Percentiles rank a stretch among this genome's conserved stretches.
phyloP scores from a whole-genome alignment of 2,797 vertebrate genomes.

The Moxostoma hubbsi region DNA sequence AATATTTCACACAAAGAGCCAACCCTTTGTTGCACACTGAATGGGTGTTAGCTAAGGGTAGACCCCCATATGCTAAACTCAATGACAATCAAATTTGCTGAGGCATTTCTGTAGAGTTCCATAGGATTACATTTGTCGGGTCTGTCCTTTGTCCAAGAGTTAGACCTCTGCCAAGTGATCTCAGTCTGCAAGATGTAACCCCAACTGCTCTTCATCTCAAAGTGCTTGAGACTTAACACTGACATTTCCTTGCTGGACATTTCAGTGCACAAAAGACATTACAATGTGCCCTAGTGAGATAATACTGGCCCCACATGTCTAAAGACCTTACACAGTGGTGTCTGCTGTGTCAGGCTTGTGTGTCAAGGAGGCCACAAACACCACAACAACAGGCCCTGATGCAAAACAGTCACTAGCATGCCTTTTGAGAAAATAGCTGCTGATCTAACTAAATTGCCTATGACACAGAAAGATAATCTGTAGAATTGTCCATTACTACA shows the following conservation, averaged over 20 bases:
- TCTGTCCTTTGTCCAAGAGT: too few relatives aligned
- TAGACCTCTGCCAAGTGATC: too few relatives aligned
- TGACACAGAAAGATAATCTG: too few relatives aligned
- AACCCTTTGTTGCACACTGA: slow-evolving; percentile 6
- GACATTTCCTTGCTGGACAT: too few relatives aligned
- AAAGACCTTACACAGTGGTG: slow-evolving; percentile 34
- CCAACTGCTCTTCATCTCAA: too few relatives aligned
- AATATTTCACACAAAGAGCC: background rate
- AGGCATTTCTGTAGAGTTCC: slow-evolving; percentile 46
- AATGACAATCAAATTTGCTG: background rate
- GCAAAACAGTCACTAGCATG: too few relatives aligned
- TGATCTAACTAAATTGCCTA: too few relatives aligned
- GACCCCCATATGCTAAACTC: slow-evolving; percentile 1
- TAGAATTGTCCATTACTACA: too few relatives aligned
- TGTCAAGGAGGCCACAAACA: background rate
- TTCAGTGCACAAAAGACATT: slow-evolving; percentile 41
- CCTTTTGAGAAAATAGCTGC: too few relatives aligned
- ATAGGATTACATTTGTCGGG: too few relatives aligned
- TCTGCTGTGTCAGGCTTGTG: slow-evolving; percentile 36
- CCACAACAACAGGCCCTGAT: slow-evolving; percentile 45
- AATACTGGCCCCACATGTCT: slow-evolving; percentile 42
- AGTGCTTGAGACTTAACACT: too few relatives aligned
- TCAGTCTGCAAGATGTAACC: too few relatives aligned
- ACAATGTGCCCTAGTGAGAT: slow-evolving; percentile 14
- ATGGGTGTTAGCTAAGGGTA: slow-evolving; percentile 7